Evolutionary conservation across 2,113 vertebrate genomes (phyloP).

Genomic region (Hippocampus mohnikei): DNA sequence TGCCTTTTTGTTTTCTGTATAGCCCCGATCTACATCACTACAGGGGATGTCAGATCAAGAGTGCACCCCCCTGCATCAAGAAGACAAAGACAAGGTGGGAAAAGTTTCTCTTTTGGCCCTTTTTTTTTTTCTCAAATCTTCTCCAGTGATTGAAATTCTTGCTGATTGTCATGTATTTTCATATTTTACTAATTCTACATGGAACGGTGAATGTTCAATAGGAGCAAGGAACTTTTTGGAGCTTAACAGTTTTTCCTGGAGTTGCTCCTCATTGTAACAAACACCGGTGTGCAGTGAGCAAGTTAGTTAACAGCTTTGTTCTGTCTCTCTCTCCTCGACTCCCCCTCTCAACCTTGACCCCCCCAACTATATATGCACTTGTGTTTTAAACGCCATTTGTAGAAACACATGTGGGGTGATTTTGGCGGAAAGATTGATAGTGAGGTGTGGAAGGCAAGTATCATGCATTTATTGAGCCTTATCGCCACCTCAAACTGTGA

Average conservation of each 20-base stretch:
- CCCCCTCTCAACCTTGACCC: constrained; percentile 36
- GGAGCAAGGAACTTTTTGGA: constrained; percentile 19
- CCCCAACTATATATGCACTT: constrained; percentile 32
- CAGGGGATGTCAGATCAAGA: constrained; percentile 61
- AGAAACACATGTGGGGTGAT: constrained; percentile 98
- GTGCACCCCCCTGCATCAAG: constrained; percentile 28
- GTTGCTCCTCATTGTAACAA: constrained; percentile 51
- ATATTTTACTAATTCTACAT: constrained; percentile 34
- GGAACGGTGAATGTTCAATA: constrained; percentile 34
- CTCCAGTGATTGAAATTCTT: neutral
- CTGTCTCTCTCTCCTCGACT: constrained; percentile 64
- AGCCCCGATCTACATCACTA: constrained; percentile 63
- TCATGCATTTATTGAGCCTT: constrained; percentile 52
- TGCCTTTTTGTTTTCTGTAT: constrained; percentile 2
- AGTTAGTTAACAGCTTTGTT: constrained; percentile 79
- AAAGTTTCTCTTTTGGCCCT: neutral
- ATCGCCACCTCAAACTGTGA: constrained; percentile 27
- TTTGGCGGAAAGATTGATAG: constrained; percentile 99
- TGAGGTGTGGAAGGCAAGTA: constrained; percentile 99
- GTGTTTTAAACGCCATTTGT: constrained; percentile 68
- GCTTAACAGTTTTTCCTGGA: constrained; percentile 5
- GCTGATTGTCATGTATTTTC: constrained; percentile 10
- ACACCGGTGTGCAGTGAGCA: constrained; percentile 73
- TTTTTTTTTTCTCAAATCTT: neutral
- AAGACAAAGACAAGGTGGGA: constrained; percentile 65